Evolutionary conservation across 2,888 invertebrate species (phyloP).

Genomic region (Lithophane leautieri): DNA sequence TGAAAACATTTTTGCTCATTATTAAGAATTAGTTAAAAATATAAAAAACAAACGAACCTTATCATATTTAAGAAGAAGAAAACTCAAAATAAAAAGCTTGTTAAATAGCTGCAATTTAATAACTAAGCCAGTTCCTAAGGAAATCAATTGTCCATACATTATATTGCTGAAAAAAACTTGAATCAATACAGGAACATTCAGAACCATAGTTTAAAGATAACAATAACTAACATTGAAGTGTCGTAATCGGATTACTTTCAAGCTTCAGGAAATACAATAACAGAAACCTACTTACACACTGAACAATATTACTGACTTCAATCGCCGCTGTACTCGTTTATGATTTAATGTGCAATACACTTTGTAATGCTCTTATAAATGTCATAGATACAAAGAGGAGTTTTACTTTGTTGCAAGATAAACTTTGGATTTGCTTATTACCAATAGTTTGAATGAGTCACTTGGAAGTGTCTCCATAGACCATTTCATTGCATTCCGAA

Average conservation of each 20-base stretch:
- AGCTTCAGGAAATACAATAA: slow-evolving; percentile 53
- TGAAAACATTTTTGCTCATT: slow-evolving; percentile 3
- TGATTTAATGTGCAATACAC: slow-evolving; percentile 46
- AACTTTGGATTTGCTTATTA: slow-evolving; percentile 31
- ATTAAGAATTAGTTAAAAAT: no score
- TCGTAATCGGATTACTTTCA: slow-evolving; percentile 54
- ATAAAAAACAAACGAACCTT: no score
- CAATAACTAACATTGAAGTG: slow-evolving; percentile 32
- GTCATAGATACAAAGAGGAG: slow-evolving; percentile 40
- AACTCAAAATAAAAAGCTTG: no score
- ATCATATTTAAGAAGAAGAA: no score
- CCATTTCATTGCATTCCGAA: background rate
- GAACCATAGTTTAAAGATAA: slow-evolving; percentile 26
- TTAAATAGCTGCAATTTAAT: background rate
- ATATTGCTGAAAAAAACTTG: background rate
- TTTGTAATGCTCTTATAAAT: slow-evolving; percentile 56
- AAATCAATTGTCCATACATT: slow-evolving; percentile 5
- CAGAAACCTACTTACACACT: slow-evolving; percentile 51
- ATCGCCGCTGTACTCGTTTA: slow-evolving; percentile 32
- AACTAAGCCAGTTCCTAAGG: background rate
- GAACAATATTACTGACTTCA: slow-evolving; percentile 46
- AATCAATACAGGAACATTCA: slow-evolving; percentile 13
- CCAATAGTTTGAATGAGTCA: slow-evolving; percentile 28
- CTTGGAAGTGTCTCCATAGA: background rate
- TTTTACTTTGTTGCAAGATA: slow-evolving; percentile 52